Base-by-base conservation (phyloP, 2,113 vertebrate genomes). In the Prolemur simus region DNA sequence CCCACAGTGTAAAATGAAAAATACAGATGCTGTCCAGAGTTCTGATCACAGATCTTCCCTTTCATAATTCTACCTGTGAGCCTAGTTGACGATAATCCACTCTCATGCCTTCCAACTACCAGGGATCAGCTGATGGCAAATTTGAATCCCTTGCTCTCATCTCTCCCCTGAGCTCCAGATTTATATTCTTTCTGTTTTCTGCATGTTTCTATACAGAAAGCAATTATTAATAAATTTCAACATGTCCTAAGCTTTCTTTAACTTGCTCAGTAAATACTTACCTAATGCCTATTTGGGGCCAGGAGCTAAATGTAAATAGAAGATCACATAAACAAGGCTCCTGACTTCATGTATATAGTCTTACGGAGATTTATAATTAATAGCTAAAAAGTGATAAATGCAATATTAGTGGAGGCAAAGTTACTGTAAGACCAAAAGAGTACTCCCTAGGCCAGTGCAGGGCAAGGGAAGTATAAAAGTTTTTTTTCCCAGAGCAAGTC, bases 211-310 rank as follows among this genome's bases (percentile, higher is more conserved):
- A 56, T 52, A 60, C 77, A 32, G 45, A 92, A n/a, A 93, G 27
- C 56, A 84, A 84, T 63, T 94, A 56, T 56, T 21, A 56, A 56
- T 56, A 73, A 89, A 97, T 84, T 37, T 34, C 64, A 87, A 68
- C 39, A 71, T 86, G 58, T 15, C 52, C 45, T 32, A 52, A 93
- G 25, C n/a, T 84, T 97, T 69, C 37, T 96, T 87, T 93, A 37
- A 92, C 58, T 91, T 74, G 8, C 64, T 97, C 90, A 81, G 32
- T 52, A 95, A 89, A 80, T 60, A 47, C 42, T 89, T 89, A 37
- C 52, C 60, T 94, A 60, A 85, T 32, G 45, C n/a, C 58, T 54
- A 47, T 37, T 71, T 92, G 83, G 64, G 73, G 13, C 64, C 15
- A 82, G 64, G 37, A 96, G 3, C n/a, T 49, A n/a, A 92, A 29